Conservation (phyloP, 37 sponge, comb jelly and placozoan species). For the Oscarella lobularis region DNA sequence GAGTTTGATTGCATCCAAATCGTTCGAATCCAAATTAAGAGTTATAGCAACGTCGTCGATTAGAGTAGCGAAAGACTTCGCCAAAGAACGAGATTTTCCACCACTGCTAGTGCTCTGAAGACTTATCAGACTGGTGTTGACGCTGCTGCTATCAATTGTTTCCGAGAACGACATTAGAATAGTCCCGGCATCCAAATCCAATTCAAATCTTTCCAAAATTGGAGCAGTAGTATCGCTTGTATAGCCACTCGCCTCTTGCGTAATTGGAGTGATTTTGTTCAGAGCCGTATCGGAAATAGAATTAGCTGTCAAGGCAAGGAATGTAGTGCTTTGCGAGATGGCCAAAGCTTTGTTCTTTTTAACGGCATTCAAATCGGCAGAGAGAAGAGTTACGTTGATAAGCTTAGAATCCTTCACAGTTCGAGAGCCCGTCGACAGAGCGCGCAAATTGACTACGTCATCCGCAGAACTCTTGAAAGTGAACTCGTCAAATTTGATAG, state of each 20-base stretch:
- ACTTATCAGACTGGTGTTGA: conserved; percentile 22
- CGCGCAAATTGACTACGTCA: background rate
- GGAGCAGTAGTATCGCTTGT: conserved; percentile 24
- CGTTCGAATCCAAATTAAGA: background rate
- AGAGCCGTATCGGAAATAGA: conserved; percentile 50
- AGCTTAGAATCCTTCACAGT: conserved; percentile 8
- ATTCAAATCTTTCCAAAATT: background rate
- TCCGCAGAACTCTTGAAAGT: background rate
- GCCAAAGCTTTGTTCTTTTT: conserved; percentile 34
- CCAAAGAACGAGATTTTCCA: background rate
- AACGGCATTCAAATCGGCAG: conserved; percentile 46
- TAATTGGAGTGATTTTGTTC: conserved; percentile 22
- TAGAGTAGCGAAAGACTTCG: background rate
- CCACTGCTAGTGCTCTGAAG: conserved; percentile 36
- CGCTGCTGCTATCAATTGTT: conserved; percentile 53
- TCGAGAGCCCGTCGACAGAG: background rate
- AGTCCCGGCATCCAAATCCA: conserved; percentile 18
- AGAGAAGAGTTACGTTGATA: conserved; percentile 23
- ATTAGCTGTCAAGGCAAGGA: conserved; percentile 25
- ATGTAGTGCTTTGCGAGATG: conserved; percentile 23
- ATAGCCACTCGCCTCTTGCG: conserved; percentile 15
- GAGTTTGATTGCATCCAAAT: conserved; percentile 25
- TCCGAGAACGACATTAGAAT: conserved; percentile 60
- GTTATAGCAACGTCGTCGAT: background rate
- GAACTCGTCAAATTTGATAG: background rate